A percentile compares a stretch with the other conserved stretches of the same genome.
Evolutionary conservation across 2,888 invertebrate genomes (phyloP).

Genomic region (Lottia scabra): DNA sequence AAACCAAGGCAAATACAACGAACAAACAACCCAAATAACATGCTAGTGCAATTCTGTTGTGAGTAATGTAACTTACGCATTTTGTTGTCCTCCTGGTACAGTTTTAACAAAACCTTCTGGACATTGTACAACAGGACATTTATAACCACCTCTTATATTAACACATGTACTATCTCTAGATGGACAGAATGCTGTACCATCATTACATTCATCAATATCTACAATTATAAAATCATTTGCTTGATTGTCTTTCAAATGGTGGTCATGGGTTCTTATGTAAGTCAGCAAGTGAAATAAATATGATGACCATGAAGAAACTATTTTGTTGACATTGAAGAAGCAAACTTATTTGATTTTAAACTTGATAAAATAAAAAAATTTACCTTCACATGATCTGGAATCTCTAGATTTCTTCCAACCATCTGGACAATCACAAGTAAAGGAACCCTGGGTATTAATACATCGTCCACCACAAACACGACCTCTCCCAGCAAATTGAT

Average conservation of each 20-base stretch:
- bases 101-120: constrained; percentile 81
- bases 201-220: constrained; percentile 82
- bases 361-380: too few species aligned
- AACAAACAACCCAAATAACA: background rate
- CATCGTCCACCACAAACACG: constrained; percentile 81
- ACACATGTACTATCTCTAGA: constrained; percentile 81
- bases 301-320: too few species aligned
- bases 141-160: constrained; percentile 88
- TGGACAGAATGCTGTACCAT: constrained; percentile 68
- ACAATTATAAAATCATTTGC: constrained; percentile 20
- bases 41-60: background rate
- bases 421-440: constrained; percentile 63
- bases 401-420: constrained; percentile 73
- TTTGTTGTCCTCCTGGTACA: constrained; percentile 47
- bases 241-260: too few species aligned
- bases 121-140: constrained; percentile 88
- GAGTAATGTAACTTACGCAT: constrained; percentile 45
- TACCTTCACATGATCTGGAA: constrained; percentile 86
- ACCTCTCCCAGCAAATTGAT: constrained; percentile 67
- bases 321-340: too few species aligned
- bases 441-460: constrained; percentile 87
- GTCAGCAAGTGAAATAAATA: too few species aligned
- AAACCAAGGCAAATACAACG: background rate
- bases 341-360: constrained; percentile 34
- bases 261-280: too few species aligned